These are phyloP conservation scores for Solea solea DNA, from an alignment of 2,113 vertebrate genomes.

Conservation along the genomic window DNA sequence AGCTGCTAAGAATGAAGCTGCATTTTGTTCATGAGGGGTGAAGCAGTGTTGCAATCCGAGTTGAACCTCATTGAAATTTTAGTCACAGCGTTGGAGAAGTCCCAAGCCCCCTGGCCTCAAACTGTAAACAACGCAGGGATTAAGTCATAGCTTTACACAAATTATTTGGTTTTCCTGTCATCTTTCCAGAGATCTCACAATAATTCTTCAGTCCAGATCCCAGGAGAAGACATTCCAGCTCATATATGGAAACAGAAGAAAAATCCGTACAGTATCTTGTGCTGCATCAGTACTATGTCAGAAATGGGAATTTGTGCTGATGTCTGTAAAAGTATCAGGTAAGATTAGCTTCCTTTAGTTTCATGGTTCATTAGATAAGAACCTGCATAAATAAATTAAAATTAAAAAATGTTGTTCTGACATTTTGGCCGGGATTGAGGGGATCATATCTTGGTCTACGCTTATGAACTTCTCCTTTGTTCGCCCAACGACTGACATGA, in stretches of 20 bases:
- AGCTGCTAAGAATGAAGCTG: constrained; percentile 30
- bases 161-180: constrained; percentile 69
- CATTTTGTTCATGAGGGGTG: constrained; percentile 21
- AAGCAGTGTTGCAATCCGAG: constrained; percentile 55
- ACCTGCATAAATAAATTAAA: not conserved
- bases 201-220: constrained; percentile 44
- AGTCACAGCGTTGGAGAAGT: constrained; percentile 42
- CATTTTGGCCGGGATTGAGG: not conserved
- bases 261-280: not conserved
- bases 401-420: not conserved
- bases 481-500: constrained; percentile 6
- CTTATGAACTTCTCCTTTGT: constrained; percentile 15
- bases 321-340: not conserved
- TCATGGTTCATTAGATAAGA: not conserved
- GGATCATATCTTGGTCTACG: not conserved
- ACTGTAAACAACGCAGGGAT: constrained; percentile 59
- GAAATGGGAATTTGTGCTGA: not conserved
- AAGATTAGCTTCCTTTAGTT: not conserved
- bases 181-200: constrained; percentile 44
- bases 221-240: constrained; percentile 47
- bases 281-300: not conserved
- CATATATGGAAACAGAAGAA: constrained; percentile 52
- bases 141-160: constrained; percentile 58
- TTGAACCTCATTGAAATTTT: constrained; percentile 47
- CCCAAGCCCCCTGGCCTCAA: constrained; percentile 49